phyloP scores from a whole-genome alignment of 37 sponge, comb jelly and placozoan genomes.

The Oscarella lobularis region DNA sequence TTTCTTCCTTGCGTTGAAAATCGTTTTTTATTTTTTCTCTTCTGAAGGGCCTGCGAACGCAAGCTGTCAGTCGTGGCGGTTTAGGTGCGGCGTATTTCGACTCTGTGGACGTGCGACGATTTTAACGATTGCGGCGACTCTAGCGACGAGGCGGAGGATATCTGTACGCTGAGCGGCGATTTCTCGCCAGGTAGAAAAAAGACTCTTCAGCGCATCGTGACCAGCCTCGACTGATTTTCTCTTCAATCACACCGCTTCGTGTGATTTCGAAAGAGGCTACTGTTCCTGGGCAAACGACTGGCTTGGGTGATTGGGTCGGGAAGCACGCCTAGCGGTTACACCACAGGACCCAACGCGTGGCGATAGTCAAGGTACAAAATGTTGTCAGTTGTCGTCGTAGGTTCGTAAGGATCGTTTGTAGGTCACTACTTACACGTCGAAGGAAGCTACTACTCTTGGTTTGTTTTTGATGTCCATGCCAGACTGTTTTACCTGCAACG shows the following conservation, averaged over 20 bases:
- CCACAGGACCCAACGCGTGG: neutral
- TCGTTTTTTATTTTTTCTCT: too few species aligned
- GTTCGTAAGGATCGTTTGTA: too few species aligned
- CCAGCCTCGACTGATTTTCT: too few species aligned
- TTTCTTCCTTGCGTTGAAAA: neutral
- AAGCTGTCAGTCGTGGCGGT: neutral
- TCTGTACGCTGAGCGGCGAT: too few species aligned
- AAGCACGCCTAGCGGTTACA: neutral
- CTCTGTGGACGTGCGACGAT: neutral
- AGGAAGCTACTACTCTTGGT: neutral
- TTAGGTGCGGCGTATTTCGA: neutral
- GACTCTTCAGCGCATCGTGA: too few species aligned
- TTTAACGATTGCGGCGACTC: neutral
- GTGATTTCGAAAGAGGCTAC: conserved; percentile 2
- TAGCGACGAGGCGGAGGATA: neutral
- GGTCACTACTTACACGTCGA: too few species aligned
- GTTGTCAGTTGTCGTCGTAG: too few species aligned
- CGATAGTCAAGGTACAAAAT: neutral
- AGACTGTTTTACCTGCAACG: neutral
- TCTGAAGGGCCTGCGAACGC: too few species aligned
- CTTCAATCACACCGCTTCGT: neutral
- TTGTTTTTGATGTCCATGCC: too few species aligned
- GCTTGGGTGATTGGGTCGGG: neutral
- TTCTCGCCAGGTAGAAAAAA: too few species aligned
- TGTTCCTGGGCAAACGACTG: neutral